phyloP scores from a whole-genome alignment of 2,113 vertebrate genomes.

The Cyanoramphus novaezelandiae region DNA sequence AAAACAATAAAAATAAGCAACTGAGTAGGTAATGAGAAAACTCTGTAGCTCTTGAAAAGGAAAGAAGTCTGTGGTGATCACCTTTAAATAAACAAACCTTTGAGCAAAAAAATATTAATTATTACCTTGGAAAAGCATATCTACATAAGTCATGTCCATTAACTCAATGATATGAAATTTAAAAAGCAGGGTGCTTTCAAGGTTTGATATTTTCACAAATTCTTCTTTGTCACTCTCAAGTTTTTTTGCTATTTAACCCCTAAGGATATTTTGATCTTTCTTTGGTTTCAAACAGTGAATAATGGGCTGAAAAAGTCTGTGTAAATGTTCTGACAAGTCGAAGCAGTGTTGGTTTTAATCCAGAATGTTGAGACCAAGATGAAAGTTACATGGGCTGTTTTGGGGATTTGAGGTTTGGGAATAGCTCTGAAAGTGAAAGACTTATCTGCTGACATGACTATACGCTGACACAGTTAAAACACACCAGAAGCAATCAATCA shows the following conservation, averaged over 20 bases:
- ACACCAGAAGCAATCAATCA: not conserved
- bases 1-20: not conserved
- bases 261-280: not conserved
- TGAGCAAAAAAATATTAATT: not conserved
- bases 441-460: not conserved
- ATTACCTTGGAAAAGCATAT: not conserved
- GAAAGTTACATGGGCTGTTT: not conserved
- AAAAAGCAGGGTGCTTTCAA: not conserved
- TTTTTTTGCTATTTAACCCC: not conserved
- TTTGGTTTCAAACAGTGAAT: not conserved
- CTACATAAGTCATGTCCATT: not conserved
- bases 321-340: not conserved
- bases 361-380: not conserved
- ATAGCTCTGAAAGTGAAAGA: not conserved
- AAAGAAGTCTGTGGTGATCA: not conserved
- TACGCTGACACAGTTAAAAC: not conserved
- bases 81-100: not conserved
- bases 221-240: not conserved
- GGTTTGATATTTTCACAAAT: not conserved
- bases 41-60: not conserved
- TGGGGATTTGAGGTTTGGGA: not conserved
- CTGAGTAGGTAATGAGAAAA: not conserved
- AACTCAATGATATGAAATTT: not conserved
- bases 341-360: not conserved
- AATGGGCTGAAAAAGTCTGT: not conserved